phyloP scores from a whole-genome alignment of 2,113 vertebrate species.

The Tretioscincus oriximinensis region DNA sequence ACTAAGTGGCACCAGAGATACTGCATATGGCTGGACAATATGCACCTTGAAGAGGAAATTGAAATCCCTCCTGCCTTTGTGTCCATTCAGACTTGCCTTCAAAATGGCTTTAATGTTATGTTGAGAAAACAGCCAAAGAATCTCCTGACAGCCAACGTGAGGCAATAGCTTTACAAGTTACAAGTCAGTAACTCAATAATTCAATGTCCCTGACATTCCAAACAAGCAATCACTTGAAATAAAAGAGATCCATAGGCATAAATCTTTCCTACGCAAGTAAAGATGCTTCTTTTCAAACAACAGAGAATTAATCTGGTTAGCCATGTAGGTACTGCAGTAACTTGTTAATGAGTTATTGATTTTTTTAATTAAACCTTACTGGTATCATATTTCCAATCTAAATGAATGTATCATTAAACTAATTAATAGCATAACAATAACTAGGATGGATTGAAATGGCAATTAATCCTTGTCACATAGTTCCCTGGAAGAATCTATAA shows the following conservation, averaged over 20 bases:
- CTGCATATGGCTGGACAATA: too few relatives aligned
- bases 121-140: too few relatives aligned
- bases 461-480: conserved; percentile 14
- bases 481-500: background rate
- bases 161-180: conserved; percentile 11
- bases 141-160: background rate
- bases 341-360: conserved; percentile 67
- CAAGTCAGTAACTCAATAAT: background rate
- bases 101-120: too few relatives aligned
- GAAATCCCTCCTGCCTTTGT: too few relatives aligned
- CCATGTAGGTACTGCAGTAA: conserved; percentile 48
- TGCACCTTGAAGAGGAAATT: too few relatives aligned
- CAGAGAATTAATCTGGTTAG: conserved; percentile 36
- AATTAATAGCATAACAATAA: conserved; percentile 61
- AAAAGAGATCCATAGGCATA: background rate
- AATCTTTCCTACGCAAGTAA: conserved; percentile 23
- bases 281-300: conserved; percentile 20
- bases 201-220: background rate
- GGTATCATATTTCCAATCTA: conserved; percentile 60
- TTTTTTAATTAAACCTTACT: conserved; percentile 63
- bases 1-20: too few relatives aligned
- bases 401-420: conserved; percentile 64
- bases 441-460: conserved; percentile 23
- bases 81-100: too few relatives aligned
- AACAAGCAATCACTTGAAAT: background rate